phyloP scores from a whole-genome alignment of 2,888 invertebrate genomes.

The Athalia cordata region DNA sequence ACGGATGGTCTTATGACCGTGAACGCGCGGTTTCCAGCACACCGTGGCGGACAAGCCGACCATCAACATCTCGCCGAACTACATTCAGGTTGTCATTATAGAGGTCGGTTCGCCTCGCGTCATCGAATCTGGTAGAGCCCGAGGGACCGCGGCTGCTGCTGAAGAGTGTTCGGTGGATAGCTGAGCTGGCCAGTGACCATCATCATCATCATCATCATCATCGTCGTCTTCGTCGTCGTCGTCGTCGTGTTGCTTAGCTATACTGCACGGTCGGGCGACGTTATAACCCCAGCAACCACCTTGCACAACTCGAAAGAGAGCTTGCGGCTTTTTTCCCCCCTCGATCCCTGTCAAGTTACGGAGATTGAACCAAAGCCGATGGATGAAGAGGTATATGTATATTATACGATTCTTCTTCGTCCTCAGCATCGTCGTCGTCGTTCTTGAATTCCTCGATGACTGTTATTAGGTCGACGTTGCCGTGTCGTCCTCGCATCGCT shows the following conservation, averaged over 20 bases:
- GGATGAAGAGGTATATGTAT: too few relatives aligned
- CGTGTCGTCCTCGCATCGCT: conserved; percentile 62
- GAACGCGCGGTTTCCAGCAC: conserved; percentile 54
- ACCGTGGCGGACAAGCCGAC: conserved; percentile 58
- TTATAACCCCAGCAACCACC: conserved; percentile 37
- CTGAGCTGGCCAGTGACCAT: neutral
- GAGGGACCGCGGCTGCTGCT: neutral
- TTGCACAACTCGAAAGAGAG: neutral
- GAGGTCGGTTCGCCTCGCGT: conserved; percentile 45
- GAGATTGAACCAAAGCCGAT: too few relatives aligned
- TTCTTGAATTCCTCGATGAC: conserved; percentile 60
- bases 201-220: conserved; percentile 5
- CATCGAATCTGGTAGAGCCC: conserved; percentile 18
- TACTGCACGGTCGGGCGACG: neutral
- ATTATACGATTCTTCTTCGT: neutral
- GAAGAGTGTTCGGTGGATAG: neutral
- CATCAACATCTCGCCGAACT: conserved; percentile 67
- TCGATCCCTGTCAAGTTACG: neutral
- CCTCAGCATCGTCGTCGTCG: conserved; percentile 28
- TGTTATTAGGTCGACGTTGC: conserved; percentile 65
- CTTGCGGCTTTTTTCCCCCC: conserved; percentile 22
- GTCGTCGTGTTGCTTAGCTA: too few relatives aligned
- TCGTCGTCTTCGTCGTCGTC: too few relatives aligned
- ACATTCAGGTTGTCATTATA: conserved; percentile 70
- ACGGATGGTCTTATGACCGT: conserved; percentile 67